Evolutionary conservation across 2,888 invertebrate species (phyloP), one percentile per base, ranked within the genome.

Genomic region (Nephrotoma guestfalica): DNA sequence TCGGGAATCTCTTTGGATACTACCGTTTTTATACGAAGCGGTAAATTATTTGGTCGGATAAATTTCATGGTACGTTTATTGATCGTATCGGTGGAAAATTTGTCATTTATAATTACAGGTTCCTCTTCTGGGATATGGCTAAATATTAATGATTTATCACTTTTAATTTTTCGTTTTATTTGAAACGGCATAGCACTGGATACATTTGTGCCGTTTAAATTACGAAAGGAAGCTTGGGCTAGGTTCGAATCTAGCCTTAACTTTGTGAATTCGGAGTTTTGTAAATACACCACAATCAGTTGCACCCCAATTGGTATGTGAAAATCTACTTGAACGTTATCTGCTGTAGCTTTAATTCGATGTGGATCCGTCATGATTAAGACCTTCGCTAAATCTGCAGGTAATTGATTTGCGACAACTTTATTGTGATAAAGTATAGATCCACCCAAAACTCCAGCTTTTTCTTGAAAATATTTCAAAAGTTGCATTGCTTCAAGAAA

Each of bases 401-500:
- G 94, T 5, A 97, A 91, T 89, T 97, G 97, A 0, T 97, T 95
- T 51, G 96, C 95, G 86, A 97, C 94, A 88, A 97, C 95, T 92
- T 96, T 97, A 91, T 97, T 97, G 90, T 97, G 97, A 90, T 96
- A 97, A 87, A 98, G 93, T 87, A 98, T 93, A 86, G 95, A 94
- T 86, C 98, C 98, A 6, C 97, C 97, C 83, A 97, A 92, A 47
- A 97, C 95, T 45, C 96, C 95, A 88, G 93, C 94, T 86, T 94
- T 94, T 90, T 95, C 94, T 90, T 97, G 96, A 90, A 97, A 97
- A 88, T 95, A 94, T 89, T 97, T 96, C 87, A 98, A 91, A 87
- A 97, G 94, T 90, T 97, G 96, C 91, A 96, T 95, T 0, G 97
- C 95, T 92, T 97, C 96, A 91, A 97, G 93, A 91, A 96, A 97